phyloP scores from a whole-genome alignment of 2,888 invertebrate genomes.

The Podabrus alpinus region DNA sequence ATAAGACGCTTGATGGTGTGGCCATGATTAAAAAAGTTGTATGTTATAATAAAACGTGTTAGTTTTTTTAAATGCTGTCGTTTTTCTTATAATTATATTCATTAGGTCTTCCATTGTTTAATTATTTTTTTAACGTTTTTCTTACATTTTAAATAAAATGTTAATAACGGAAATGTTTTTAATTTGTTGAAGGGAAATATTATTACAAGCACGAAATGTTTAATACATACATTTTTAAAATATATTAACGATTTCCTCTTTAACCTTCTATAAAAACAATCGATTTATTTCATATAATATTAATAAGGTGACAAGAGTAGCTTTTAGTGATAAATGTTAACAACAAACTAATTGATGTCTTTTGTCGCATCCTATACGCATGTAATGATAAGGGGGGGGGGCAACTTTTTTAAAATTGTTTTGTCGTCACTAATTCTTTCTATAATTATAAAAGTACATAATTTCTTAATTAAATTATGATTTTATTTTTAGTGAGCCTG shows the following conservation, averaged over 20 bases:
- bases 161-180: background rate
- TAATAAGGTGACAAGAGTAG: background rate
- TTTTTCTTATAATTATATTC: background rate
- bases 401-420: background rate
- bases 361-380: background rate
- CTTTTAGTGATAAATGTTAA: background rate
- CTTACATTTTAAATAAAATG: background rate
- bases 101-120: background rate
- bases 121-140: background rate
- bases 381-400: background rate
- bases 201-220: background rate
- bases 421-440: background rate
- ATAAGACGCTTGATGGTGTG: background rate
- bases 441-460: background rate
- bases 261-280: background rate
- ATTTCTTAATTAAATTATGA: background rate
- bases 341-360: background rate
- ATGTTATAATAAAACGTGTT: background rate
- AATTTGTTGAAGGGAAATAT: background rate
- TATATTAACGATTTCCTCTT: background rate
- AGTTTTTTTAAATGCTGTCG: background rate
- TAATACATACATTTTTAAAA: background rate
- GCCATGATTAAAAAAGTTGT: background rate
- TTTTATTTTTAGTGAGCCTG: constrained; percentile 66
- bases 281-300: background rate